A percentile compares a stretch with the other conserved stretches of the same genome.
Evolutionary conservation across 2,888 invertebrate genomes (phyloP).

Genomic region (Cremastinae sp.): DNA sequence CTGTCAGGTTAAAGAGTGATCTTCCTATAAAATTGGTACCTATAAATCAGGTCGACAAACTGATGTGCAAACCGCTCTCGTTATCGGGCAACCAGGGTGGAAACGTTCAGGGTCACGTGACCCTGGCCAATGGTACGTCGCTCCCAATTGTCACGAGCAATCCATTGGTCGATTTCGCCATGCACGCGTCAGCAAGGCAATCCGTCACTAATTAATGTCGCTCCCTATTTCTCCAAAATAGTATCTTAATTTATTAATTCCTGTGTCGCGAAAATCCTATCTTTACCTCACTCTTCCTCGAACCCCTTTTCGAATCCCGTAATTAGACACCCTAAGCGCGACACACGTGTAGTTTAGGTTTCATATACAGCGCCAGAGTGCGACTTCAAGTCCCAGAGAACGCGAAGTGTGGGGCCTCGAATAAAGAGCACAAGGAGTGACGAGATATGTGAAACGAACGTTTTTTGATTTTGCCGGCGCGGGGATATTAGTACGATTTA

Average conservation of each 20-base stretch:
- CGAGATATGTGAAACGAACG: background rate
- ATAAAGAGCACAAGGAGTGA: slow-evolving; percentile 2
- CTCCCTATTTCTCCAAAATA: slow-evolving; percentile 63
- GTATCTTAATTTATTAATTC: slow-evolving; percentile 77
- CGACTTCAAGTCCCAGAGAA: slow-evolving; percentile 65
- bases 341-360: slow-evolving; percentile 46
- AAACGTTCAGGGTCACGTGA: too few species aligned
- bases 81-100: slow-evolving; percentile 66
- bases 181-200: slow-evolving; percentile 76
- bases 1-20: slow-evolving; percentile 72
- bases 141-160: slow-evolving; percentile 70
- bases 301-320: background rate
- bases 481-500: too few species aligned
- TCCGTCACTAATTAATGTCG: slow-evolving; percentile 77
- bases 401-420: slow-evolving; percentile 72
- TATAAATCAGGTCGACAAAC: slow-evolving; percentile 69
- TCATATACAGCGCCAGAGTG: background rate
- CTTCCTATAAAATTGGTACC: slow-evolving; percentile 68
- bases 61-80: slow-evolving; percentile 75
- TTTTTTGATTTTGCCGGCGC: background rate
- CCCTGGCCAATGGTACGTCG: slow-evolving; percentile 68
- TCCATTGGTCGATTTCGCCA: slow-evolving; percentile 76
- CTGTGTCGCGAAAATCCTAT: slow-evolving; percentile 31
- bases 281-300: background rate
- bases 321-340: slow-evolving; percentile 25